These are phyloP conservation scores for Mola mola DNA, from an alignment of 2,113 vertebrate genomes.

Conservation along the genomic window DNA sequence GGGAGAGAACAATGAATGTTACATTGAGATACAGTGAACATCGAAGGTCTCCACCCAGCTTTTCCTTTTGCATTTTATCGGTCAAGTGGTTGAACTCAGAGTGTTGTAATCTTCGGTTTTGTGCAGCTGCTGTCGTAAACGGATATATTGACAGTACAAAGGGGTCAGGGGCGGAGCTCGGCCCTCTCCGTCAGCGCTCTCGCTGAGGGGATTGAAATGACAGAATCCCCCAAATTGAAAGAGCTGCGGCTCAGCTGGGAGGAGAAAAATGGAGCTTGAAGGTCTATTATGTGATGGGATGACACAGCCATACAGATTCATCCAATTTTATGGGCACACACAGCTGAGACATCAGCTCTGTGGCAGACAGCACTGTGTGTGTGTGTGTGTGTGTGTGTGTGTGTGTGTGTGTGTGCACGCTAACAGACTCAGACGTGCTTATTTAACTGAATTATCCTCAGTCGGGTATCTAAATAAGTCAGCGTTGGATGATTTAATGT, in stretches of 20 bases:
- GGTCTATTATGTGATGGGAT: slow-evolving; percentile 45
- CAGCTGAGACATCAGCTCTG: slow-evolving; percentile 41
- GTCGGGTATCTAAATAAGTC: slow-evolving; percentile 11
- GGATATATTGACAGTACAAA: not conserved
- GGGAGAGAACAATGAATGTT: too few relatives aligned
- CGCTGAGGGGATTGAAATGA: slow-evolving; percentile 4
- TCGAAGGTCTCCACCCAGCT: too few relatives aligned
- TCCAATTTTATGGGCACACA: slow-evolving; percentile 51
- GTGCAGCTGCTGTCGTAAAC: slow-evolving; percentile 9
- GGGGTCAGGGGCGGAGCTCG: not conserved
- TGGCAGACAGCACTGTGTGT: slow-evolving; percentile 5
- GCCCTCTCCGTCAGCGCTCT: not conserved
- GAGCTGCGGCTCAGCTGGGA: slow-evolving; percentile 13
- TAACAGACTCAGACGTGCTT: not conserved
- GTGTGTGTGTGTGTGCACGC: not conserved
- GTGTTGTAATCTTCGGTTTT: not conserved
- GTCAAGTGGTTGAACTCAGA: too few relatives aligned
- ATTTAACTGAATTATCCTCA: slow-evolving; percentile 7
- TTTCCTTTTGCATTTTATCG: too few relatives aligned
- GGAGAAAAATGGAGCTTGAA: slow-evolving; percentile 41
- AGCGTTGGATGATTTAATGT: not conserved
- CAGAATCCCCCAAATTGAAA: slow-evolving; percentile 39
- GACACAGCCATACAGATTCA: slow-evolving; percentile 57
- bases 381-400: not conserved
- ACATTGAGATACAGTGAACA: too few relatives aligned